phyloP scores from a whole-genome alignment of 2,888 invertebrate genomes.

The Gerris lacustris region DNA sequence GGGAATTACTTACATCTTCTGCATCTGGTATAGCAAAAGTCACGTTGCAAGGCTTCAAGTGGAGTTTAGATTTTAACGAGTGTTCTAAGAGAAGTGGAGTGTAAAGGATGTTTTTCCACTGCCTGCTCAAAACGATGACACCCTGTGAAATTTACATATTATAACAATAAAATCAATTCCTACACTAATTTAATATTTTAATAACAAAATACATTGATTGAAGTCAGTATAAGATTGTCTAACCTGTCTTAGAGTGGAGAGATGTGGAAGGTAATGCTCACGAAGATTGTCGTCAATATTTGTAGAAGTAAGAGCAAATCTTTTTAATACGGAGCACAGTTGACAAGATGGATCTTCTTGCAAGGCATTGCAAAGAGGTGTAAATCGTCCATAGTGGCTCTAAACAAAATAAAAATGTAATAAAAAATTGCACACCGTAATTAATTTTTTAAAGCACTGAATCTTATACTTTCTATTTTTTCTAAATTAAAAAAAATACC shows the following conservation, averaged over 20 bases:
- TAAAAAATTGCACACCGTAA: neutral
- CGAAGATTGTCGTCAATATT: slow-evolving; percentile 72
- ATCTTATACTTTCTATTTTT: too few relatives aligned
- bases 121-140: slow-evolving; percentile 86
- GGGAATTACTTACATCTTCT: slow-evolving; percentile 50
- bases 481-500: slow-evolving; percentile 39
- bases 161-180: too few relatives aligned
- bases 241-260: slow-evolving; percentile 78
- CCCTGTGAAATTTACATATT: slow-evolving; percentile 45
- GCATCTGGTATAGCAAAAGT: slow-evolving; percentile 76
- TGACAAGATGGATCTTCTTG: slow-evolving; percentile 94
- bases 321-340: slow-evolving; percentile 74
- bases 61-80: slow-evolving; percentile 71
- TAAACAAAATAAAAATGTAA: slow-evolving; percentile 35
- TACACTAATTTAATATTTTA: too few relatives aligned
- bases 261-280: slow-evolving; percentile 69
- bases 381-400: slow-evolving; percentile 83
- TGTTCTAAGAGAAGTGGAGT: slow-evolving; percentile 82
- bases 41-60: slow-evolving; percentile 66
- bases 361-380: slow-evolving; percentile 74
- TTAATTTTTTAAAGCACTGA: neutral
- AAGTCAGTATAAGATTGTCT: slow-evolving; percentile 10
- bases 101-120: slow-evolving; percentile 93
- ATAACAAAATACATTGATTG: too few relatives aligned
- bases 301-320: slow-evolving; percentile 65